phyloP scores from a whole-genome alignment of 2,888 invertebrate genomes.

The Synergus japonicus region DNA sequence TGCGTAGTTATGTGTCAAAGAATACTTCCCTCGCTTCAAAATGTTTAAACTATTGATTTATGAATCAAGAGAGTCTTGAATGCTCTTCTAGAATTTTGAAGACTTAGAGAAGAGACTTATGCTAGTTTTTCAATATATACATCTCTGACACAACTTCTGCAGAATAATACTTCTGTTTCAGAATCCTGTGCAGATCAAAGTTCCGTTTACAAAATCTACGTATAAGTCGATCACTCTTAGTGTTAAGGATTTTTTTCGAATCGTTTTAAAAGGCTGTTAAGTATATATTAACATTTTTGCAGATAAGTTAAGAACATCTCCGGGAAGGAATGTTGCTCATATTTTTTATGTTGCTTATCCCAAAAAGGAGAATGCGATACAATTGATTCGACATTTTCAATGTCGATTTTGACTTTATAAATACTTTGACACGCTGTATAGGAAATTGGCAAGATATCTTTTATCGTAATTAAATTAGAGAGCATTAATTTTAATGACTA shows the following conservation, averaged over 20 bases:
- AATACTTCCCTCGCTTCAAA: conserved; percentile 11
- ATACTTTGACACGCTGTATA: conserved; percentile 37
- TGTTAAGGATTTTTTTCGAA: background rate
- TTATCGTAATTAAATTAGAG: conserved; percentile 1
- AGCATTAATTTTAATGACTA: conserved; percentile 28
- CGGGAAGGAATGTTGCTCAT: conserved; percentile 4
- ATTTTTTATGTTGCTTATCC: background rate
- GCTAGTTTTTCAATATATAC: conserved; percentile 8
- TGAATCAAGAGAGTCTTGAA: conserved; percentile 8
- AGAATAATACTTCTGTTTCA: conserved; percentile 20
- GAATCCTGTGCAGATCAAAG: background rate
- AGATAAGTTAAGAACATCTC: conserved; percentile 3
- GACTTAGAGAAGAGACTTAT: background rate
- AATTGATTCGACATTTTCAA: background rate
- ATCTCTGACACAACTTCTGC: conserved; percentile 22
- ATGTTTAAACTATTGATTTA: conserved; percentile 25
- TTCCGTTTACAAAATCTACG: conserved; percentile 3
- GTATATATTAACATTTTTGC: conserved; percentile 15
- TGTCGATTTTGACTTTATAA: background rate
- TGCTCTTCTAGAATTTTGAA: conserved; percentile 4
- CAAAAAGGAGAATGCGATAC: background rate
- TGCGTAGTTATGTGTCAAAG: conserved; percentile 7
- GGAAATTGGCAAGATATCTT: conserved; percentile 8
- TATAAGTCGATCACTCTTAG: background rate
- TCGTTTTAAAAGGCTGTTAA: conserved; percentile 2